Base-by-base conservation (phyloP, 2,797 vertebrate genomes). In the Pseudomugil tenellus region DNA sequence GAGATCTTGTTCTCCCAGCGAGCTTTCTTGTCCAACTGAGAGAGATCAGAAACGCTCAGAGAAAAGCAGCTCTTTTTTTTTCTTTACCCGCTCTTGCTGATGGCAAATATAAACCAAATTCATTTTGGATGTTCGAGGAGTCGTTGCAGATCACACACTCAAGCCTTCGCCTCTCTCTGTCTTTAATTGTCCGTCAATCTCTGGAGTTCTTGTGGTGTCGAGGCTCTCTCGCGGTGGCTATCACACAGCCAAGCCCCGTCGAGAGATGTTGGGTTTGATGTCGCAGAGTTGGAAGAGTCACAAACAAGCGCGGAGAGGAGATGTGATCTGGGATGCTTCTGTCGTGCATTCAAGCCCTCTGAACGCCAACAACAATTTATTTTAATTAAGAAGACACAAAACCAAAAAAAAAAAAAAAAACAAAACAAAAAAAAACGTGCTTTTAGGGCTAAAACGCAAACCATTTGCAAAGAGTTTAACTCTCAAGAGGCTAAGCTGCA, bases 141-240 rank as follows among this genome's bases (percentile, higher is more conserved):
- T 74, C 49, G 81, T 81, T 52, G 10, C 69, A 73, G 72, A 88
- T 88, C 87, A 81, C 87, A 86, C 78, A 48, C 77, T 51, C 28
- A 1, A 80, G 76, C 80, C 67, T 76, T 84, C 76, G 80, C 78
- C 79, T 80, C 73, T 80, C 65, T 81, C 67, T 23, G 11, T 78
- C 85, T 89, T 79, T 92, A 92, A 90, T 90, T 91, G 89, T 89
- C 86, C 85, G 74, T 91, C 88, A 79, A 68, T 85, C 80, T 83
- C 63, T 53, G 77, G 85, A 67, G 85, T 26, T 63, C 77, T 48
- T 63, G 77, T 54, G 79, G 71, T 2, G 80, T 16, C 0, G 77
- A 49, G 79, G 70, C 71, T 76, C 71, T 76, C 73, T 63, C 2
- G 77, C 46, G 70, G 79, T 64, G 84, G 86, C 72, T 41, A 83